phyloP scores from a whole-genome alignment of 2,888 invertebrate species.

The Chrysolina haemoptera region DNA sequence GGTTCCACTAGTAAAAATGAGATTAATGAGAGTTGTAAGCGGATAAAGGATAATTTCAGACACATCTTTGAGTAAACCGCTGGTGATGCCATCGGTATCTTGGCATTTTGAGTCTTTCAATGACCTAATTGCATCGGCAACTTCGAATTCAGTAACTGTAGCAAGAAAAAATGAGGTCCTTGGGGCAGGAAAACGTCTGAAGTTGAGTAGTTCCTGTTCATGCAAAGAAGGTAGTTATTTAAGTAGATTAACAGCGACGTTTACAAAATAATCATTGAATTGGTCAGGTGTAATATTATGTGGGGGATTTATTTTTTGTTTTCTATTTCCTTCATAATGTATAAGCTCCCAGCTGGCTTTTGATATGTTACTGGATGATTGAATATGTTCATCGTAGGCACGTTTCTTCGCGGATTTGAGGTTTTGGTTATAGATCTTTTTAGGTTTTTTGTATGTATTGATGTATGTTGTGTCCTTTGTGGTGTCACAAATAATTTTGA shows the following conservation, averaged over 20 bases:
- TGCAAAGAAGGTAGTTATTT: constrained; percentile 18
- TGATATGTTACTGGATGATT: constrained; percentile 3
- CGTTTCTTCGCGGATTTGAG: neutral
- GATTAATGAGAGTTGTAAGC: constrained; percentile 7
- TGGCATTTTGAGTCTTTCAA: constrained; percentile 5
- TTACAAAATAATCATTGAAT: constrained; percentile 15
- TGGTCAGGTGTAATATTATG: neutral
- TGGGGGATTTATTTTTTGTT: constrained; percentile 3
- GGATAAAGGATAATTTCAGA: neutral
- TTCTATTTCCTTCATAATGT: constrained; percentile 17
- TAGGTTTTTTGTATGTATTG: neutral
- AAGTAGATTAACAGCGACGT: neutral
- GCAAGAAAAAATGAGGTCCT: neutral
- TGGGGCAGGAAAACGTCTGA: constrained; percentile 11
- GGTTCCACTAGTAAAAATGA: neutral
- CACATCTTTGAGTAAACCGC: constrained; percentile 15
- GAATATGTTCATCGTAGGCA: neutral
- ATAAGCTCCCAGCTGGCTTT: constrained; percentile 25
- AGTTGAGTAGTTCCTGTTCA: constrained; percentile 19
- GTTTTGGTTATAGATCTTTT: neutral
- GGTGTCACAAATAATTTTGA: neutral
- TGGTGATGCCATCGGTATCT: neutral
- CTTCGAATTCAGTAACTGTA: constrained; percentile 10
- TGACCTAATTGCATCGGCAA: constrained; percentile 12
- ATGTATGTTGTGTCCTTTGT: neutral